Evolutionary conservation across 2,113 vertebrate species (phyloP).

Genomic region (Hippocampus mohnikei): DNA sequence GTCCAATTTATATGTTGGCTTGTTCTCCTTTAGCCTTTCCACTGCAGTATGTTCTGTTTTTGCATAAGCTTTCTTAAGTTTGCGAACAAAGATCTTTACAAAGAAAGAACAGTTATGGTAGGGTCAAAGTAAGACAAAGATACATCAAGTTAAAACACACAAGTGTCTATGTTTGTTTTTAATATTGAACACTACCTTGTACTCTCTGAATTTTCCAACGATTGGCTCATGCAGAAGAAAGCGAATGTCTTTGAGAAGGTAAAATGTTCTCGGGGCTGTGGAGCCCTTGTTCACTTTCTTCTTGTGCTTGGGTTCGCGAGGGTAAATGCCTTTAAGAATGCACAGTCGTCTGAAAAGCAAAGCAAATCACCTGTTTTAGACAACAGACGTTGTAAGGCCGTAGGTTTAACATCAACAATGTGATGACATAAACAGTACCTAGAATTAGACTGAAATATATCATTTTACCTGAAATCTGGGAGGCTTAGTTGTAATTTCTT

Average conservation of each 20-base stretch:
- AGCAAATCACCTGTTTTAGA: not conserved
- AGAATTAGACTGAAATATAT: not conserved
- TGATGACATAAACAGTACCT: not conserved
- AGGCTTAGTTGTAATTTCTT: conserved; percentile 92
- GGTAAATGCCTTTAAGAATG: conserved; percentile 96
- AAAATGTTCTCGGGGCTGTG: conserved; percentile 87
- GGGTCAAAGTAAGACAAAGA: not conserved
- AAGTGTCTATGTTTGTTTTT: not conserved
- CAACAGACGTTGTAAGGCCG: not conserved
- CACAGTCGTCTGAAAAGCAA: conserved; percentile 82
- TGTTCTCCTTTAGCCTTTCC: conserved; percentile 85
- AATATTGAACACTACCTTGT: conserved; percentile 77
- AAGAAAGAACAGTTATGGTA: not conserved
- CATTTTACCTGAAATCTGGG: conserved; percentile 86
- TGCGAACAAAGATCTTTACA: conserved; percentile 88
- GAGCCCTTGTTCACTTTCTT: conserved; percentile 98
- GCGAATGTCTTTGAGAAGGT: conserved; percentile 92
- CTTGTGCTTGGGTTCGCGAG: conserved; percentile 95
- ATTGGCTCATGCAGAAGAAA: conserved; percentile 96
- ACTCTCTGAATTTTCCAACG: conserved; percentile 88
- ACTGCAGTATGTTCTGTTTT: conserved; percentile 85
- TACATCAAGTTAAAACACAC: not conserved
- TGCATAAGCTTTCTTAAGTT: conserved; percentile 88
- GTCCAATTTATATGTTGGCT: conserved; percentile 90
- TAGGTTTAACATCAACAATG: not conserved